Conservation (phyloP, 2,113 vertebrate species). For the Verasper variegatus region DNA sequence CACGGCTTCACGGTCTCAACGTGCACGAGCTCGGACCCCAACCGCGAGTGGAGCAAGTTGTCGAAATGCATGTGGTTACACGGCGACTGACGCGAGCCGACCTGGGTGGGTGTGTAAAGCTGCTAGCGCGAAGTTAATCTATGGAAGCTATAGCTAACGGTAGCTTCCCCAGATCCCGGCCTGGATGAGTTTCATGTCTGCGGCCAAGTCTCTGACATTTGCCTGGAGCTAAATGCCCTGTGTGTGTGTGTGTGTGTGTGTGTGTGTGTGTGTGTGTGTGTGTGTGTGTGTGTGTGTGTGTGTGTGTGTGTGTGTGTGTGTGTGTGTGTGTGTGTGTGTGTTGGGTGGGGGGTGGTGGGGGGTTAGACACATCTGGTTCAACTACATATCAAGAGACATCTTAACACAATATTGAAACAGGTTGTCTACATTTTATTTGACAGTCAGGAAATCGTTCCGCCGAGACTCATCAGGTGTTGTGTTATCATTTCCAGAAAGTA, state of each 20-base stretch:
- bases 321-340: too few species aligned
- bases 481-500: too few species aligned
- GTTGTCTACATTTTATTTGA: too few species aligned
- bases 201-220: constrained; percentile 7
- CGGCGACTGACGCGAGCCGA: not conserved
- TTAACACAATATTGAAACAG: too few species aligned
- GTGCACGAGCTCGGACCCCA: not conserved
- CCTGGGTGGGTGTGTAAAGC: constrained; percentile 22
- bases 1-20: not conserved
- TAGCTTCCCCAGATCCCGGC: constrained; percentile 32
- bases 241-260: too few species aligned
- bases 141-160: constrained; percentile 45
- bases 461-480: too few species aligned
- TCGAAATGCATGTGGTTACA: not conserved
- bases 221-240: not conserved
- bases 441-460: too few species aligned
- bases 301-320: too few species aligned
- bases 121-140: constrained; percentile 43
- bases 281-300: too few species aligned
- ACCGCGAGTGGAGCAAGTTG: not conserved
- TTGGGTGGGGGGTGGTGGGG: too few species aligned
- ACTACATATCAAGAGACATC: not conserved
- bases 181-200: constrained; percentile 25
- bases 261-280: too few species aligned
- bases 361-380: not conserved